Evolutionary conservation across 2,888 invertebrate genomes (phyloP), one percentile per base, ranked within the genome.

Genomic region (Nomada goodeniana): DNA sequence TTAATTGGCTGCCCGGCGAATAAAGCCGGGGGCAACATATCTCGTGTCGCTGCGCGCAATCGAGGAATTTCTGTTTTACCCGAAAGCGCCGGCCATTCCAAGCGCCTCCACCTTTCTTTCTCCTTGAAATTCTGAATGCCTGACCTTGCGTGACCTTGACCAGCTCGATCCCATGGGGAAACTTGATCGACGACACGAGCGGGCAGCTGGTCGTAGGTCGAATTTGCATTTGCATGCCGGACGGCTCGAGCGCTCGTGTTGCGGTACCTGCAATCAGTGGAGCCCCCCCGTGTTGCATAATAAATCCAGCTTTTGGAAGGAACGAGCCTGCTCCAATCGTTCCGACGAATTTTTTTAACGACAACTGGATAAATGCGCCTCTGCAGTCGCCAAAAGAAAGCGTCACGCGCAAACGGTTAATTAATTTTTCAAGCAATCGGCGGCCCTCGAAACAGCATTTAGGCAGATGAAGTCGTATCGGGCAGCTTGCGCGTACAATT

Each of bases 131-230:
- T 69, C 79, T 23, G 73, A 78, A 74, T 77, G 70, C 68, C 23
- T 82, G 86, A 83, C 88, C 89, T 84, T 84, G 71, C 80, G 80
- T 77, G 84, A 86, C 88, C 89, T 87, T 87, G 84, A 76, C 61
- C 77, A 29, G 47, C 42, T 50, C 52, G 15, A 5, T 44, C 29
- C 36, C 59, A 7, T 26, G 26, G n/a, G 52, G 7, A 44, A 78
- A 59, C 63, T 50, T 15, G 78, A 77, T 57, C 23, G 26, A 44
- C 52, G 47, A 78, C 53, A 1, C 69, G 18, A 18, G 13, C 50
- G 53, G 23, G 53, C 79, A 69, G 79, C 79, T 70, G 79, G 20
- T 69, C 79, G 61, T 44, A 29, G 64, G 10, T 65, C 52, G 69
- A 63, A 79, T 79, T 69, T 57, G 61, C 76, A 77, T 78, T 78